A percentile compares a stretch with the other conserved stretches of the same genome.
Evolutionary conservation across 2,888 invertebrate genomes (phyloP).

Genomic region (Drosophila macrothrix): DNA sequence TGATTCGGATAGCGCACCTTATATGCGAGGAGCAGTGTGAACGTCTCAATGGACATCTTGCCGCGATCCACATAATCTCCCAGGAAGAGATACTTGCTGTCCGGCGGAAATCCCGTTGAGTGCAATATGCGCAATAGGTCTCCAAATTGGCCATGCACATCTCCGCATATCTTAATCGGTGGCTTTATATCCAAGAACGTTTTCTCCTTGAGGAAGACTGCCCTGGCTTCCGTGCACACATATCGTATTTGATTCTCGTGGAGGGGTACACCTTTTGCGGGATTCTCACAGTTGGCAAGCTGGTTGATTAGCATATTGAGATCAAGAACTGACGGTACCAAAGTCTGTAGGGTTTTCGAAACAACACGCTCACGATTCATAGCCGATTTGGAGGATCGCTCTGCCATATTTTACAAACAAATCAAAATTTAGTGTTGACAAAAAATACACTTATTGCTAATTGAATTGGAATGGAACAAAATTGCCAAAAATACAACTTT

Average conservation of each 20-base stretch:
- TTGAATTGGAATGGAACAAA: not conserved
- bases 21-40: constrained; percentile 97
- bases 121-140: constrained; percentile 98
- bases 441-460: constrained; percentile 27
- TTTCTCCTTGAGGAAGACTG: constrained; percentile 99
- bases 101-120: constrained; percentile 99
- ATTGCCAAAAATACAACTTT: not conserved
- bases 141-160: constrained; percentile 99
- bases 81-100: constrained; percentile 98
- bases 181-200: constrained; percentile 98
- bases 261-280: constrained; percentile 90
- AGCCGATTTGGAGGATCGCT: not conserved
- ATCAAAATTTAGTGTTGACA: constrained; percentile 40
- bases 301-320: constrained; percentile 32
- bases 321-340: constrained; percentile 8
- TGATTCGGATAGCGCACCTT: constrained; percentile 99
- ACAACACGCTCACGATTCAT: not conserved
- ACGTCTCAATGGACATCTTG: constrained; percentile 98
- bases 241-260: constrained; percentile 98
- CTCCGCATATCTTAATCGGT: constrained; percentile 98
- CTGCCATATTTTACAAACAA: constrained; percentile 25
- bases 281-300: constrained; percentile 28
- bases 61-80: constrained; percentile 99
- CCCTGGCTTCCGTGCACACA: constrained; percentile 97
- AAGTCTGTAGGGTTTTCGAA: not conserved